Evolutionary conservation across 1,140 invertebrate species (phyloP).

Genomic region (Drosophila nigrodunni): DNA sequence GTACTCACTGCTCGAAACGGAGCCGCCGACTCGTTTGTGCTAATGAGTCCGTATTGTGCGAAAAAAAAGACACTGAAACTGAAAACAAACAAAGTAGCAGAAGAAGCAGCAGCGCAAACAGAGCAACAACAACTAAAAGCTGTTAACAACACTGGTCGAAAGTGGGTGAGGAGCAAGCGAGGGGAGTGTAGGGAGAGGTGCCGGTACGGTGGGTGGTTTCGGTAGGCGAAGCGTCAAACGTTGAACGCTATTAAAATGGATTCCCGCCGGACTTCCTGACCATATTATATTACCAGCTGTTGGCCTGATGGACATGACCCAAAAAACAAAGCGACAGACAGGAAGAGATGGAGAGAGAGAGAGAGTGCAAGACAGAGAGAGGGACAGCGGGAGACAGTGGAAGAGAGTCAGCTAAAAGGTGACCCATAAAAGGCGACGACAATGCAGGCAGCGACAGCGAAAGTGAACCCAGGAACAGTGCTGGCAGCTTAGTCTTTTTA

Average conservation of each 20-base stretch:
- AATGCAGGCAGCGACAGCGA: constrained; percentile 43
- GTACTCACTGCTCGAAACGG: constrained; percentile 3
- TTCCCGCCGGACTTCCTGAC: constrained; percentile 80
- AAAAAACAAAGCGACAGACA: constrained; percentile 58
- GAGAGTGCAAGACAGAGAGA: neutral
- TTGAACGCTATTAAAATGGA: constrained; percentile 75
- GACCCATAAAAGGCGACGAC: constrained; percentile 55
- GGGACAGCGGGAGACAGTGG: neutral
- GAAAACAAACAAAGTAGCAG: constrained; percentile 41
- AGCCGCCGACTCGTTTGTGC: constrained; percentile 55
- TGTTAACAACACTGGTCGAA: constrained; percentile 48
- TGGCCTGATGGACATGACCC: constrained; percentile 76
- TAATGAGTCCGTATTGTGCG: constrained; percentile 80
- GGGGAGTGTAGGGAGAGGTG: neutral
- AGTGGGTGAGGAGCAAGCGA: constrained; percentile 3
- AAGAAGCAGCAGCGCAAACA: constrained; percentile 15
- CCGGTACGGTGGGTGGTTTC: neutral
- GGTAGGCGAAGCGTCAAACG: constrained; percentile 20
- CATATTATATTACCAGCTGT: constrained; percentile 77
- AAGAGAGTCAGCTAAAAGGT: constrained; percentile 12
- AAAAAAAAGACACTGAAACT: constrained; percentile 55
- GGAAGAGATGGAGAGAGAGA: neutral
- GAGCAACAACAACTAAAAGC: constrained; percentile 24
- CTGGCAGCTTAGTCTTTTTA: too few relatives aligned
- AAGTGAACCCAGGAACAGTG: constrained; percentile 21